Evolutionary conservation across 2,888 invertebrate genomes (phyloP).

Genomic region (Iselma pallidipennis): DNA sequence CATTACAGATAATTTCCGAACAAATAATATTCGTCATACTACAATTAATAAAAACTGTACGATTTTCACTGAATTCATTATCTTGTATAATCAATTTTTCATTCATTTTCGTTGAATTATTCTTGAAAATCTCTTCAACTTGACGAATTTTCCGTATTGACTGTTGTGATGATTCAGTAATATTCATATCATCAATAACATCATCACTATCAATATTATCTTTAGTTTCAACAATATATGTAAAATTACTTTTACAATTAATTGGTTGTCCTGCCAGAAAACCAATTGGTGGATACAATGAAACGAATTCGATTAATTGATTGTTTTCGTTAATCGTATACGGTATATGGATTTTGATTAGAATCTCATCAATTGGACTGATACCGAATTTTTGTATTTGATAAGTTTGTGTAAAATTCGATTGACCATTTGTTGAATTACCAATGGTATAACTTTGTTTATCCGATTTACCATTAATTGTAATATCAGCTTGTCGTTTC

Average conservation of each 20-base stretch:
- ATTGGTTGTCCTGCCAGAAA: constrained; percentile 40
- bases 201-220: background rate
- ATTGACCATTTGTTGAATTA: constrained; percentile 34
- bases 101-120: constrained; percentile 15
- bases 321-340: constrained; percentile 24
- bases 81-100: constrained; percentile 16
- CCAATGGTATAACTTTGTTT: constrained; percentile 48
- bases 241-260: constrained; percentile 35
- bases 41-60: constrained; percentile 52
- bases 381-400: constrained; percentile 51
- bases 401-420: constrained; percentile 41
- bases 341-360: constrained; percentile 49
- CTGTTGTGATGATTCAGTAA: background rate
- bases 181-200: background rate
- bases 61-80: constrained; percentile 27
- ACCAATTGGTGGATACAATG: constrained; percentile 34
- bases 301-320: constrained; percentile 28
- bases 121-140: constrained; percentile 22
- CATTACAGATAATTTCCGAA: constrained; percentile 45
- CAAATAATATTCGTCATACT: constrained; percentile 45
- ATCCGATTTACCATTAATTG: constrained; percentile 51
- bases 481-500: constrained; percentile 48
- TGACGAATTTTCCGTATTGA: constrained; percentile 10
- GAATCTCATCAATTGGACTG: constrained; percentile 51
- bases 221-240: constrained; percentile 25